These are phyloP conservation scores for Sebastes cheni DNA, from an alignment of 2,797 vertebrate genomes.

Conservation along the genomic window DNA sequence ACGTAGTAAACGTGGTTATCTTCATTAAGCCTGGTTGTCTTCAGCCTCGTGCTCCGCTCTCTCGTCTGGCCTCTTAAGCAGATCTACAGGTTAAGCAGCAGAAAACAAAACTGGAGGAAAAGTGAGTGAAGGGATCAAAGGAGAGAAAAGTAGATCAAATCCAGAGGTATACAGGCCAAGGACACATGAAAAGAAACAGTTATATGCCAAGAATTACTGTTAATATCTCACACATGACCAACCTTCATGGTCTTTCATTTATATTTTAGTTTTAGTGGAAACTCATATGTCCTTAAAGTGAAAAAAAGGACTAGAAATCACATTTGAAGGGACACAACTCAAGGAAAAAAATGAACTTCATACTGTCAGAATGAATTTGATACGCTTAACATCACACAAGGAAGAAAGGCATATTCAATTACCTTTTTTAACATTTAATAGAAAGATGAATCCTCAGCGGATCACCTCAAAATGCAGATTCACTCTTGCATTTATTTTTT, in stretches of 20 bases:
- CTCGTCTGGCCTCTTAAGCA: slow-evolving; percentile 62
- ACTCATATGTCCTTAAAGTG: not conserved
- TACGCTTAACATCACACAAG: not conserved
- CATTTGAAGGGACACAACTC: not conserved
- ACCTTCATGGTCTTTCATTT: not conserved
- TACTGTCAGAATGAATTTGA: not conserved
- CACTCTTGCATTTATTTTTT: not conserved
- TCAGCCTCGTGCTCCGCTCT: slow-evolving; percentile 44
- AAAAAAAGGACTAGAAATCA: not conserved
- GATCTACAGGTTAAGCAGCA: slow-evolving; percentile 66
- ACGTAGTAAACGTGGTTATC: slow-evolving; percentile 61
- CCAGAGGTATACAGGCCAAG: not conserved
- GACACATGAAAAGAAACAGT: not conserved
- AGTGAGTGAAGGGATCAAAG: slow-evolving; percentile 40
- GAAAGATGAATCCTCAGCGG: not conserved
- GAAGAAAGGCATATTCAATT: not conserved
- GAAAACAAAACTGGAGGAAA: slow-evolving; percentile 47
- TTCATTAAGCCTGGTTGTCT: slow-evolving; percentile 60
- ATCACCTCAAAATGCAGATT: not conserved
- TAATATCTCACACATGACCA: not conserved
- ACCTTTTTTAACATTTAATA: not conserved
- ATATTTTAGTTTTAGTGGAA: not conserved
- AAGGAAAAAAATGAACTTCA: not conserved
- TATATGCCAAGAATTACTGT: not conserved
- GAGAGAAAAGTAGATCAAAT: not conserved